These are phyloP conservation scores for Zaprionus bogoriensis DNA, from an alignment of 2,888 invertebrate genomes.

Conservation along the genomic window DNA sequence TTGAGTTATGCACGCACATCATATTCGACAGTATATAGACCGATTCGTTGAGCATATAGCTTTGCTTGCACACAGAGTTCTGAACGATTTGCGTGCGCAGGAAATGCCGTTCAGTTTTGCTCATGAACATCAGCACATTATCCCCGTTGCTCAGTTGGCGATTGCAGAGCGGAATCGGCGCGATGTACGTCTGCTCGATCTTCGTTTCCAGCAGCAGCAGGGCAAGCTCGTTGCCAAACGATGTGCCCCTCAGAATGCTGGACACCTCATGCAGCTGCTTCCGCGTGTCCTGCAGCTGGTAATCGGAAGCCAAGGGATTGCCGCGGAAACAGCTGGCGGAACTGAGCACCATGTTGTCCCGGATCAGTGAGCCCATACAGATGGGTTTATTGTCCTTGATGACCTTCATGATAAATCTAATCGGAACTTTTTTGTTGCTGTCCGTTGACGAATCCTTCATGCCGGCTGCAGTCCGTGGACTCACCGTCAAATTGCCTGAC, in stretches of 20 bases:
- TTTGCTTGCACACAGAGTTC: slow-evolving; percentile 41
- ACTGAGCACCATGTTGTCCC: slow-evolving; percentile 32
- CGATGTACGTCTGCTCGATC: not conserved
- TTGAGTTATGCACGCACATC: slow-evolving; percentile 43
- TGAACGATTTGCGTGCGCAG: slow-evolving; percentile 31
- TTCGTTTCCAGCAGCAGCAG: slow-evolving; percentile 4
- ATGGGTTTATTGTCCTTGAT: not conserved
- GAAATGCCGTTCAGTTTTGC: slow-evolving; percentile 15
- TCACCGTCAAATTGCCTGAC: too few relatives aligned
- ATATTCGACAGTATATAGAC: slow-evolving; percentile 34
- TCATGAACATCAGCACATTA: slow-evolving; percentile 40
- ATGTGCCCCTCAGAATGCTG: slow-evolving; percentile 8
- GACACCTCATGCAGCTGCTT: slow-evolving; percentile 13
- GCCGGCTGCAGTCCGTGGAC: too few relatives aligned
- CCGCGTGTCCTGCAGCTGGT: slow-evolving; percentile 16
- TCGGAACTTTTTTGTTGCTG: too few relatives aligned
- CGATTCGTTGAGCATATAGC: slow-evolving; percentile 32
- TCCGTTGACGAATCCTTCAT: too few relatives aligned
- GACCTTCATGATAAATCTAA: slow-evolving; percentile 32
- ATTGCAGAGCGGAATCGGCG: slow-evolving; percentile 32
- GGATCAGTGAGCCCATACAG: slow-evolving; percentile 41
- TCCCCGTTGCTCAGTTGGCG: slow-evolving; percentile 9
- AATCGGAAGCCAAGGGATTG: not conserved
- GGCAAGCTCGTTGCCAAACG: slow-evolving; percentile 25
- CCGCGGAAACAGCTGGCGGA: slow-evolving; percentile 36